Evolutionary conservation across 2,888 invertebrate genomes (phyloP).

Genomic region (Meta bourneti): DNA sequence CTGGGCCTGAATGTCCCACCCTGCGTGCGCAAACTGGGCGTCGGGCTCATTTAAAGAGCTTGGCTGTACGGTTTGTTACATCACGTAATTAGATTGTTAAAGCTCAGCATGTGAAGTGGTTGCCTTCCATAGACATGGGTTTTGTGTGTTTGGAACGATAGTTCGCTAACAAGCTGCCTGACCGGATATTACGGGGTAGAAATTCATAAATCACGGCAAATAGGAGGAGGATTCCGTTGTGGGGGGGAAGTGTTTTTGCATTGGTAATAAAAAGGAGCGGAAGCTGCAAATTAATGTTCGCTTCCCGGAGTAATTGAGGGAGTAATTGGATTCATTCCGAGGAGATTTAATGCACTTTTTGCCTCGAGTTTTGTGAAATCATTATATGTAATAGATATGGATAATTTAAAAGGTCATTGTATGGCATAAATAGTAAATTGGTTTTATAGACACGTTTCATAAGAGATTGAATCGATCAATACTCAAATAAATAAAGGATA

Average conservation of each 20-base stretch:
- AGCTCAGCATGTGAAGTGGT: conserved; percentile 5
- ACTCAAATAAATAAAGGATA: no score
- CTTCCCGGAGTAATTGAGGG: neutral
- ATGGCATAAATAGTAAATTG: no score
- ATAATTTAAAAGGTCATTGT: neutral
- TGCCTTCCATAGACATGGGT: neutral
- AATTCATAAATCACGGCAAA: conserved; percentile 33
- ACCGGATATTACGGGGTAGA: conserved; percentile 8
- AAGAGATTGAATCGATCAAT: no score
- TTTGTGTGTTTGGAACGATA: no score
- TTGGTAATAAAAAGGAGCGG: neutral
- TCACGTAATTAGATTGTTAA: conserved; percentile 52
- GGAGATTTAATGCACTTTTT: neutral
- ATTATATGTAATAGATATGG: neutral
- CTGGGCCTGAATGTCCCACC: conserved; percentile 2
- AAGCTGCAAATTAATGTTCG: neutral
- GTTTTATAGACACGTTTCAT: no score
- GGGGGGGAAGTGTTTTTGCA: conserved; percentile 2
- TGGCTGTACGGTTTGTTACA: conserved; percentile 30
- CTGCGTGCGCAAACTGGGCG: conserved; percentile 23
- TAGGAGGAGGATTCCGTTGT: conserved; percentile 14
- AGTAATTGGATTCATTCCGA: neutral
- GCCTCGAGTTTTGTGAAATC: neutral
- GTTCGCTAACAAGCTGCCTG: conserved; percentile 24
- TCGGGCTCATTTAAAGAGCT: conserved; percentile 7